Evolutionary conservation across 2,113 vertebrate genomes (phyloP).

Genomic region (Gadus chalcogrammus): DNA sequence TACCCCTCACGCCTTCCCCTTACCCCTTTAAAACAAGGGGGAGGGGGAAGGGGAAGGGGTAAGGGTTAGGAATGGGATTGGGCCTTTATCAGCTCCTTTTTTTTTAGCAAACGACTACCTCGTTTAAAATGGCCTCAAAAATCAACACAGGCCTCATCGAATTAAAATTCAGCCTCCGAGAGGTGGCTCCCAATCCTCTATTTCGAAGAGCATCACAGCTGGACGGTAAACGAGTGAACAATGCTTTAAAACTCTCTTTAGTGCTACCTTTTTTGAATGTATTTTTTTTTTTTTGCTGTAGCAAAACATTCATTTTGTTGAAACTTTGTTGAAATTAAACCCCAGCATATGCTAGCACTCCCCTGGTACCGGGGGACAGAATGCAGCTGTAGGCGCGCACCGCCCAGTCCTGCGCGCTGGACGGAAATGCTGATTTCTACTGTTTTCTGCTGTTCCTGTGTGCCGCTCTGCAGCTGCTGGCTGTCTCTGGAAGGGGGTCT

Average conservation of each 20-base stretch:
- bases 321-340: constrained; percentile 47
- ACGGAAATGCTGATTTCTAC: constrained; percentile 68
- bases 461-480: constrained; percentile 86
- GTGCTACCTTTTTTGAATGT: constrained; percentile 49
- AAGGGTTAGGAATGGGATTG: no score
- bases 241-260: constrained; percentile 69
- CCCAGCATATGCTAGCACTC: constrained; percentile 49
- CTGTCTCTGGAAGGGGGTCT: constrained; percentile 97
- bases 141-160: constrained; percentile 8
- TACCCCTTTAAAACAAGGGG: no score
- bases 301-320: no score
- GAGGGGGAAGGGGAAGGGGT: no score
- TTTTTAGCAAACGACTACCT: neutral
- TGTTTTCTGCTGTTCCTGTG: constrained; percentile 29
- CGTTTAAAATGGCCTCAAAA: neutral
- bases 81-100: no score
- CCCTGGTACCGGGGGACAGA: constrained; percentile 46
- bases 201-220: constrained; percentile 63
- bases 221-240: constrained; percentile 64
- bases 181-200: constrained; percentile 58
- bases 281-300: no score
- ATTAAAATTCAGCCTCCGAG: constrained; percentile 57
- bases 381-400: constrained; percentile 49
- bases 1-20: no score
- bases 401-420: constrained; percentile 57